A percentile compares a stretch with the other conserved stretches of the same genome.
These are phyloP conservation scores for Uropetala carovei DNA, from an alignment of 2,888 invertebrate genomes.

Conservation along the genomic window DNA sequence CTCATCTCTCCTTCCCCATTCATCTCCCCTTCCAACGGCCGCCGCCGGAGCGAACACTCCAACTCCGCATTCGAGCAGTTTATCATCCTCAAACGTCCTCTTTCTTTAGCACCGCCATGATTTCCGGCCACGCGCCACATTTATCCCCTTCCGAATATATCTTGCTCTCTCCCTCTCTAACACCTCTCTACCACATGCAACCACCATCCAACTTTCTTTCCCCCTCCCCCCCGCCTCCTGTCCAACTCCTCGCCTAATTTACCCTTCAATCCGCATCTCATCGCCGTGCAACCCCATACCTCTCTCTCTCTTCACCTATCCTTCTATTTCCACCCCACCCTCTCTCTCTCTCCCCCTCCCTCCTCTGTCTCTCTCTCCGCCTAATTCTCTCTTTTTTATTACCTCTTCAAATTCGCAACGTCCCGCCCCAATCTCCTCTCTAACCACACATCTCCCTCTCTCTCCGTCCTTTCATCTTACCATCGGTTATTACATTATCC, in stretches of 20 bases:
- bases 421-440: neutral
- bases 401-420: neutral
- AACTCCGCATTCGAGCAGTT: conserved; percentile 23
- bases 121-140: conserved; percentile 26
- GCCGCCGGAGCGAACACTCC: neutral
- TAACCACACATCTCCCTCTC: neutral
- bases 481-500: neutral
- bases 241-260: conserved; percentile 38
- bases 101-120: conserved; percentile 8
- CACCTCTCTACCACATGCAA: neutral
- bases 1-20: neutral
- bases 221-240: neutral
- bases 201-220: neutral
- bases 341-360: neutral
- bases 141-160: neutral
- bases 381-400: neutral
- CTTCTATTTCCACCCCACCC: neutral
- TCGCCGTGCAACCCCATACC: neutral
- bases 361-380: neutral
- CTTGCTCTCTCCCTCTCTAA: neutral
- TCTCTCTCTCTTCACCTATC: neutral
- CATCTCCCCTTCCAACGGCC: neutral
- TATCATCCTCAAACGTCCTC: conserved; percentile 37
- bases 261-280: conserved; percentile 33
- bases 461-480: neutral